Conservation (phyloP, 2,888 invertebrate species). For the Halictus ligatus region DNA sequence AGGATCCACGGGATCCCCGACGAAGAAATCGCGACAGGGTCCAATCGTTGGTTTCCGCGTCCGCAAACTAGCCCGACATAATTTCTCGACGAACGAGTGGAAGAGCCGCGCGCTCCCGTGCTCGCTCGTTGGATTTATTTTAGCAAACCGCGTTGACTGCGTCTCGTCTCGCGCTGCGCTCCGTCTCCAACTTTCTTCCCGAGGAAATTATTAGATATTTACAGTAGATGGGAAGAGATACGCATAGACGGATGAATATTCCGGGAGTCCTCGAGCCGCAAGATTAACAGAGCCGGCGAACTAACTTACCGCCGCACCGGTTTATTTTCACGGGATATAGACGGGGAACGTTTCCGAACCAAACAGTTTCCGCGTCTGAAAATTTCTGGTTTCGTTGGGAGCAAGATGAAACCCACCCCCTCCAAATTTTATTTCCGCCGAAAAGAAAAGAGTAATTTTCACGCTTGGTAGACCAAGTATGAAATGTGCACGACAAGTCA, state of each 20-base stretch:
- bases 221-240: slow-evolving; percentile 37
- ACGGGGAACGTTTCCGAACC: slow-evolving; percentile 22
- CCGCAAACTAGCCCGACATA: slow-evolving; percentile 1
- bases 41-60: not conserved
- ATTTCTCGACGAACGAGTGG: not conserved
- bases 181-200: slow-evolving; percentile 14
- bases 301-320: slow-evolving; percentile 24
- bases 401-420: not conserved
- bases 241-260: slow-evolving; percentile 23
- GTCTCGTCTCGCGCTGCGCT: not conserved
- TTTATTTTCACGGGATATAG: slow-evolving; percentile 50
- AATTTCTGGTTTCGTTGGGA: not conserved
- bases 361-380: not conserved
- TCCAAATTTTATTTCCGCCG: too few relatives aligned
- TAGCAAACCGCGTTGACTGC: slow-evolving; percentile 9
- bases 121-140: slow-evolving; percentile 21
- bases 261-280: slow-evolving; percentile 17
- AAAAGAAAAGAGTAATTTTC: too few relatives aligned
- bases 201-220: slow-evolving; percentile 41
- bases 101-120: too few relatives aligned
- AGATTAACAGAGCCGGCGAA: slow-evolving; percentile 42
- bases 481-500: not conserved
- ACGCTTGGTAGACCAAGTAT: too few relatives aligned
- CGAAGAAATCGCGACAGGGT: not conserved
- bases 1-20: not conserved